Evolutionary conservation across 2,888 invertebrate genomes (phyloP), one percentile per base, ranked within the genome.

Genomic region (Synanthedon formicaeformis): DNA sequence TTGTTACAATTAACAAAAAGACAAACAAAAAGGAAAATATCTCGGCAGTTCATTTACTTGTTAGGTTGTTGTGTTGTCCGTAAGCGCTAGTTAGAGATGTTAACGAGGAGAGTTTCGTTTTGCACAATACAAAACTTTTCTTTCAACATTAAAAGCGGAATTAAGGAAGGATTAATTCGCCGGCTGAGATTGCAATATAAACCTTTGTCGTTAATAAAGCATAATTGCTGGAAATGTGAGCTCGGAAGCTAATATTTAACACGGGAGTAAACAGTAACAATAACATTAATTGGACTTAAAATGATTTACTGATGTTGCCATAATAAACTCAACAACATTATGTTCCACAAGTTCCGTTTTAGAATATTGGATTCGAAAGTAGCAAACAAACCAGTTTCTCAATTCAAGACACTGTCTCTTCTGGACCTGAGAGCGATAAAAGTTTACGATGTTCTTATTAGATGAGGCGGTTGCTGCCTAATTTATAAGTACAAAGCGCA

Each of bases 131-230:
- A 54, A 61, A 75, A 78, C 65, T 77, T 78, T 45, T 69, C 60
- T 54, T 40, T 57, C 58, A 63, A 67, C 72, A 69, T 69, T 68
- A 69, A 71, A 72, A 78, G 69, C 72, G 65, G 66, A 71, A 71
- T 70, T 69, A 68, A 69, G 65, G 63, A 69, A 69, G 71, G 71
- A 75, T 77, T 71, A 74, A 77, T 65, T 63, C 58, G 16, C 49
- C 61, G 58, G 55, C 60, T 64, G 65, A 67, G 66, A 69, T 67
- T 64, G 57, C 64, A 62, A 69, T 70, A 68, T 69, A 69, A 70
- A 66, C 62, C 61, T 60, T 58, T 55, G 60, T 58, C 54, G 55
- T 56, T 62, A 62, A 65, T 49, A 16, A 49, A 49, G 23, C 49
- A 49, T 49, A 49, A 49, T 66, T 64, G 63, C 55, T 53, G 18